Base-by-base conservation (phyloP, 2,113 vertebrate species). In the Podarcis raffonei region DNA sequence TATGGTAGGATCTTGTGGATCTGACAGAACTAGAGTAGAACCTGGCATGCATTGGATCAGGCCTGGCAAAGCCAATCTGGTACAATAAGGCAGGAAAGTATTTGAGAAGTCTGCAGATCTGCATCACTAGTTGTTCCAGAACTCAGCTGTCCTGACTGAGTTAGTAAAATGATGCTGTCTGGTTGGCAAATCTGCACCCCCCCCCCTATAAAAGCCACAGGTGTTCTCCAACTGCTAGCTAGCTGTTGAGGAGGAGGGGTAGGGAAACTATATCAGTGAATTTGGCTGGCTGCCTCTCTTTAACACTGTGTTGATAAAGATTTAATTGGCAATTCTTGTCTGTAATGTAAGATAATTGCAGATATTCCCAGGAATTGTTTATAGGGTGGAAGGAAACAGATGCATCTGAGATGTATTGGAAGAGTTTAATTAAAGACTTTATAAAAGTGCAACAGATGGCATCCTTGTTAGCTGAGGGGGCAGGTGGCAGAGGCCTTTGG, bases 301-400 rank as follows among this genome's bases (percentile, higher is more conserved):
- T 92, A 89, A 77, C 86, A 80, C 83, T 77, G 90, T 69, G 90
- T 89, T 93, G 91, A 92, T 94, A 93, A 89, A 84, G 83, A 91
- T 96, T 94, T 95, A 94, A 95, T 94, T 94, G 92, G 90, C 90
- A 93, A 57, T 95, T 93, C 95, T 92, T 92, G 93, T 90, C 92
- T 95, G 92, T 88, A 91, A 94, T 94, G 87, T 76, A 91, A 93
- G 93, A 90, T 94, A 93, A 96, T 94, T 91, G 91, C 83, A 88
- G 92, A 94, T 91, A 90, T 92, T 91, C 92, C 85, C 83, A 91
- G 90, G 91, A 91, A 84, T 74, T 81, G 84, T 91, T 91, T 92
- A 90, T 90, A 78, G 90, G 90, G 82, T 75, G 72, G 37, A 88
- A 94, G 88, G 87, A 89, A 93, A 72, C 48, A 81, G 91, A 68